These are phyloP conservation scores for Copsychus sechellarum DNA, from an alignment of 2,113 vertebrate genomes.

Conservation along the genomic window DNA sequence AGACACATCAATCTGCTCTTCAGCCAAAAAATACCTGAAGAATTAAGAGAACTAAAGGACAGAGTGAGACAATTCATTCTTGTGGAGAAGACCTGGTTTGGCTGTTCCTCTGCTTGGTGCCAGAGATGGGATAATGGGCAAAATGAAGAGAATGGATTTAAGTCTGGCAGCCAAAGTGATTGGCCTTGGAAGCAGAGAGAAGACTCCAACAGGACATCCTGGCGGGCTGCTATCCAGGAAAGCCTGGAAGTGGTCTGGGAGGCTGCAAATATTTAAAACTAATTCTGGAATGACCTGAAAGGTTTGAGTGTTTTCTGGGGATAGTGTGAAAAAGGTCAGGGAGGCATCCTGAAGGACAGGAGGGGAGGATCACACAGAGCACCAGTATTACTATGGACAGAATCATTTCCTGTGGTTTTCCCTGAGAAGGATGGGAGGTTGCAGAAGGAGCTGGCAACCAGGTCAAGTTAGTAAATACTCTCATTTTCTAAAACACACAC, in stretches of 20 bases:
- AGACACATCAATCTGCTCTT: neutral
- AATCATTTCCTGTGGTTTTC: neutral
- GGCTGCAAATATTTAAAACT: neutral
- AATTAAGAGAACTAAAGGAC: neutral
- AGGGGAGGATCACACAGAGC: neutral
- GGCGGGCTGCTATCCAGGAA: neutral
- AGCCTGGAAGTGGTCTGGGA: neutral
- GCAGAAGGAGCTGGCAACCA: neutral
- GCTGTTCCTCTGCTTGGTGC: neutral
- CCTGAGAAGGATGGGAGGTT: neutral
- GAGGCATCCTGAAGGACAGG: neutral
- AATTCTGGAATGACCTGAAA: neutral
- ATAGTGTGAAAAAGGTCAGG: neutral
- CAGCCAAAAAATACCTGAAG: neutral
- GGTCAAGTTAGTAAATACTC: neutral
- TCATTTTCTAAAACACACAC: neutral
- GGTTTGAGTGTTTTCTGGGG: neutral
- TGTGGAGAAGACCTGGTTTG: neutral
- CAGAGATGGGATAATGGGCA: neutral
- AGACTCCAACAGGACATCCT: neutral
- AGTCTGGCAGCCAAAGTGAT: neutral
- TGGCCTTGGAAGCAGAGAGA: neutral
- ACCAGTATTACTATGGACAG: neutral
- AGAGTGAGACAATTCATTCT: neutral
- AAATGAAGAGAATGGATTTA: neutral